phyloP scores from a whole-genome alignment of 2,797 vertebrate genomes.

The Dromococcyx pavoninus region DNA sequence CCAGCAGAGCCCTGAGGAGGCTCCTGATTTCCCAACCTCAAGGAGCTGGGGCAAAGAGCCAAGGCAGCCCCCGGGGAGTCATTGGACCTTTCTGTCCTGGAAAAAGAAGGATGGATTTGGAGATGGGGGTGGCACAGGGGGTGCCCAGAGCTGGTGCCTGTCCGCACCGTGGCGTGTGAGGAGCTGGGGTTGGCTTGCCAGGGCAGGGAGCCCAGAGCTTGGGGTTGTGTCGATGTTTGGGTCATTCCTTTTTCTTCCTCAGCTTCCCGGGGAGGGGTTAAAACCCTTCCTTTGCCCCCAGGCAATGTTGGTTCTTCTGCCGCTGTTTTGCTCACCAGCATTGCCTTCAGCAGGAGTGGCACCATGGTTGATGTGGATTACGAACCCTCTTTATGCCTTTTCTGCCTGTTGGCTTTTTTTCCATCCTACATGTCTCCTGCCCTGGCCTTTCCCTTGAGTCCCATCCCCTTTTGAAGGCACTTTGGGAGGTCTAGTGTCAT shows the following conservation, averaged over 20 bases:
- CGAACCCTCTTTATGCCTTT: background rate
- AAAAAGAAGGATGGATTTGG: background rate
- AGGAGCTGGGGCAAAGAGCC: background rate
- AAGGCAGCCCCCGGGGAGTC: background rate
- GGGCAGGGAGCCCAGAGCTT: background rate
- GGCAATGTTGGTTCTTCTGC: background rate
- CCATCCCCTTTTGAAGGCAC: background rate
- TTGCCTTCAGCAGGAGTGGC: background rate
- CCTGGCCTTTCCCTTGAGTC: background rate
- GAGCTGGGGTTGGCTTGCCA: background rate
- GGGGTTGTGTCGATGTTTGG: background rate
- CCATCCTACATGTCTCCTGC: background rate
- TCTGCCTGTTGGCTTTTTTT: background rate
- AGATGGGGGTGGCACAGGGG: fast-evolving
- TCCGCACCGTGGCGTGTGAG: fast-evolving
- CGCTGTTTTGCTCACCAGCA: background rate
- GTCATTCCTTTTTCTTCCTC: background rate
- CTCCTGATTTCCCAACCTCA: slow-evolving; percentile 45
- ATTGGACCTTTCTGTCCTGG: background rate
- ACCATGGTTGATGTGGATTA: background rate
- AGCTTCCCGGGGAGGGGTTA: background rate
- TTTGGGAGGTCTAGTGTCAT: background rate
- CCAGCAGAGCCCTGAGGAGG: background rate
- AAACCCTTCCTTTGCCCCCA: background rate
- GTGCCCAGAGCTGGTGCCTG: fast-evolving